Percentiles rank a stretch among this genome's conserved stretches.
phyloP scores from a whole-genome alignment of 2,797 vertebrate species.

The Apogon hyalosoma region DNA sequence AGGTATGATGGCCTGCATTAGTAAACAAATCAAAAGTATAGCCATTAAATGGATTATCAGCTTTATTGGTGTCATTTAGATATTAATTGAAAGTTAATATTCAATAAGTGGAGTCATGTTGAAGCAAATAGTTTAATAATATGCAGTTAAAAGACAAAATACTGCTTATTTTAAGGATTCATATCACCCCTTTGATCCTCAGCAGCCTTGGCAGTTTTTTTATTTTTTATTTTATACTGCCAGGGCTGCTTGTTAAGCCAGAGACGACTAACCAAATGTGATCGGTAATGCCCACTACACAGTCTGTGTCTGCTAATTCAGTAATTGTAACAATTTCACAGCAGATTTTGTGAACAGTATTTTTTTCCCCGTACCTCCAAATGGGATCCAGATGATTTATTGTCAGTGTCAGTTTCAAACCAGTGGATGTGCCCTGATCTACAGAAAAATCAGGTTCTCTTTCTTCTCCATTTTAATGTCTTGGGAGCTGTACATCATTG shows the following conservation, averaged over 20 bases:
- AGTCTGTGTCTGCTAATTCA: constrained; percentile 39
- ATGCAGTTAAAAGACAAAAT: constrained; percentile 57
- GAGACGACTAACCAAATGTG: constrained; percentile 44
- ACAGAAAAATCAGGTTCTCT: constrained; percentile 43
- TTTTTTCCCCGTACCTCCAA: constrained; percentile 13
- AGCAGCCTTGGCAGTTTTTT: constrained; percentile 37
- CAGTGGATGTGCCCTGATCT: constrained; percentile 39
- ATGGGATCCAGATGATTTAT: constrained; percentile 45
- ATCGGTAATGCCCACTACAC: constrained; percentile 28
- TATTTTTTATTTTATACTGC: constrained; percentile 10
- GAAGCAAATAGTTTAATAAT: constrained; percentile 31
- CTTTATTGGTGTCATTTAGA: constrained; percentile 16
- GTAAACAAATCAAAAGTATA: constrained; percentile 28
- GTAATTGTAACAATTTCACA: constrained; percentile 36
- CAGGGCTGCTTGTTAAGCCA: constrained; percentile 31
- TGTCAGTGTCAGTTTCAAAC: constrained; percentile 47
- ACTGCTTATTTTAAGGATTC: constrained; percentile 56
- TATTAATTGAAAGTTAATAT: constrained; percentile 13
- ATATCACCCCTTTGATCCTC: constrained; percentile 58
- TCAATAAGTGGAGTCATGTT: constrained; percentile 6
- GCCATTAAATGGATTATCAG: constrained; percentile 5
- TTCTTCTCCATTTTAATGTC: constrained; percentile 60
- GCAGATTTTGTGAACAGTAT: constrained; percentile 43
- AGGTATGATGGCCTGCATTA: constrained; percentile 31
- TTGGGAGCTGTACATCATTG: constrained; percentile 64